phyloP scores from a whole-genome alignment of 2,113 vertebrate species.

The Petaurus breviceps region DNA sequence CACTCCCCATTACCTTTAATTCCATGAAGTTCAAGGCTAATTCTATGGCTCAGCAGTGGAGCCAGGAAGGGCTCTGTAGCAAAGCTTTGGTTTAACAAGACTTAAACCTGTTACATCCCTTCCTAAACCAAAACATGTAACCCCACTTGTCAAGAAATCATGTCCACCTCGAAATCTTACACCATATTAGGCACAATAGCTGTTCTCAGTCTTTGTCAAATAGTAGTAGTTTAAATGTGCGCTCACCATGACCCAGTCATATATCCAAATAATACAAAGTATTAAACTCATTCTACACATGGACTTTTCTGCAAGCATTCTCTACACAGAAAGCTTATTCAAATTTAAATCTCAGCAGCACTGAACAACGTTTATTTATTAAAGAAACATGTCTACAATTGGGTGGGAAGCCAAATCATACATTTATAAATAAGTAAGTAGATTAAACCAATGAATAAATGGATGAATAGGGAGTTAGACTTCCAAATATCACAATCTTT shows the following conservation, averaged over 20 bases:
- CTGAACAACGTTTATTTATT: constrained; percentile 71
- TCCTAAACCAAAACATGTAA: constrained; percentile 18
- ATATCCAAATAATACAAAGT: constrained; percentile 53
- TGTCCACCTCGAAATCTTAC: constrained; percentile 43
- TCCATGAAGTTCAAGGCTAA: not conserved
- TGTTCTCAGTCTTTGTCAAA: constrained; percentile 35
- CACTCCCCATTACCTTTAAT: not conserved
- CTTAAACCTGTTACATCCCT: constrained; percentile 17
- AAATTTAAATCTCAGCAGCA: constrained; percentile 44
- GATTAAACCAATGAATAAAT: constrained; percentile 72
- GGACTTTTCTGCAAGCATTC: constrained; percentile 25
- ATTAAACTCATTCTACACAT: constrained; percentile 38
- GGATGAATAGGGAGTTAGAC: constrained; percentile 50
- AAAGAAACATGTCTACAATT: constrained; percentile 69
- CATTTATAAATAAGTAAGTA: constrained; percentile 65
- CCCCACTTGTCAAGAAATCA: constrained; percentile 34
- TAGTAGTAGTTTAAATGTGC: constrained; percentile 46
- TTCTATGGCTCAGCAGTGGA: not conserved
- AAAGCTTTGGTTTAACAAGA: constrained; percentile 40
- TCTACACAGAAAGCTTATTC: constrained; percentile 70
- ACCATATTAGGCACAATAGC: not conserved
- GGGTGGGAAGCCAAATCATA: constrained; percentile 75
- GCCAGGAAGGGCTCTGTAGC: constrained; percentile 32
- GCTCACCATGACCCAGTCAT: constrained; percentile 43
- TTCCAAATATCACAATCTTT: constrained; percentile 71